These are phyloP conservation scores for Aphidoletes aphidimyza DNA, from an alignment of 2,888 invertebrate genomes.

Conservation along the genomic window DNA sequence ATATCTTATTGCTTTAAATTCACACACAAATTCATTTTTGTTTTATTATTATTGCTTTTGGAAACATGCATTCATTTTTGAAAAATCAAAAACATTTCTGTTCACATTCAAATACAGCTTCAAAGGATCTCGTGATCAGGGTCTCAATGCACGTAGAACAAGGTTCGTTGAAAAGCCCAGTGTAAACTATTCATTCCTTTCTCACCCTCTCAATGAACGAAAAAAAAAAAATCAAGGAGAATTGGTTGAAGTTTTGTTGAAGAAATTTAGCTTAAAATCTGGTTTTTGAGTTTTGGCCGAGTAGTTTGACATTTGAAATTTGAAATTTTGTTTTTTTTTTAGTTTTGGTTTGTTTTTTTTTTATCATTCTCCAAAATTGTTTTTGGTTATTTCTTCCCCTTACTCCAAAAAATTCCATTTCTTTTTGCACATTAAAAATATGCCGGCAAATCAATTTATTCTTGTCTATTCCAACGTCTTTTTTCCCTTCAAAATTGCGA, in stretches of 20 bases:
- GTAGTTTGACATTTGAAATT: background rate
- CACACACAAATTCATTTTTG: too few relatives aligned
- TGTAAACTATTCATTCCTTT: conserved; percentile 57
- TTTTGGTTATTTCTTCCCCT: too few relatives aligned
- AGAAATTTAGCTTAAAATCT: conserved; percentile 48
- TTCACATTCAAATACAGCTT: conserved; percentile 66
- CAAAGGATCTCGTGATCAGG: conserved; percentile 72
- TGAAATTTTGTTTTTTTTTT: background rate
- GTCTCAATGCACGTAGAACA: conserved; percentile 67
- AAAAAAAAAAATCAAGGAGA: too few relatives aligned
- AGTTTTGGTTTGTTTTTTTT: too few relatives aligned
- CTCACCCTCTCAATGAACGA: conserved; percentile 56
- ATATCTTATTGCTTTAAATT: too few relatives aligned
- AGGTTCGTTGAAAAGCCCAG: conserved; percentile 61
- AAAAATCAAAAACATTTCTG: too few relatives aligned
- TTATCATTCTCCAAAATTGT: too few relatives aligned
- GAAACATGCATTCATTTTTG: background rate
- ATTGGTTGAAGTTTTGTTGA: conserved; percentile 17
- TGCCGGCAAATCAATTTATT: conserved; percentile 19
- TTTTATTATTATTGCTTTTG: background rate
- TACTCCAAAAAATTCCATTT: background rate
- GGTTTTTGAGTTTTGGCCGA: background rate
- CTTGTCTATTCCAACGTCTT: background rate
- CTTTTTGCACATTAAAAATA: background rate
- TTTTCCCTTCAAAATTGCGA: background rate